A percentile compares a stretch with the other conserved stretches of the same genome.
Conservation (phyloP, 1,140 invertebrate genomes). For the Holcopasites calliopsidis region DNA sequence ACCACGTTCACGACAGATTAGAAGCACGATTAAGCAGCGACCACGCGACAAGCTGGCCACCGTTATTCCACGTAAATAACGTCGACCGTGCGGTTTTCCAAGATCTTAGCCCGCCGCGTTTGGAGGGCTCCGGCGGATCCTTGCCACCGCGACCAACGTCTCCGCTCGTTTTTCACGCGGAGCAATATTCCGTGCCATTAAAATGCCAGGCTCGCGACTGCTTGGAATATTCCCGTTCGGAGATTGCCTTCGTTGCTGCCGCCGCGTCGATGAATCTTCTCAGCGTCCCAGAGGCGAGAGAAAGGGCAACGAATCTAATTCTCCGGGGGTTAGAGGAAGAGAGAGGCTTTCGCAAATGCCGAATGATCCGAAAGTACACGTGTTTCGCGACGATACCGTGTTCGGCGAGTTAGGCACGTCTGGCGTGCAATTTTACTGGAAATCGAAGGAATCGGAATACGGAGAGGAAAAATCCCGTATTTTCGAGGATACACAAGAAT, state of each 20-base stretch:
- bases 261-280: too few relatives aligned
- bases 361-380: too few relatives aligned
- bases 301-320: conserved; percentile 15
- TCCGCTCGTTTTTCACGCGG: neutral
- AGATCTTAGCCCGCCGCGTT: neutral
- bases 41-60: conserved; percentile 43
- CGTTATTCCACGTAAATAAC: conserved; percentile 29
- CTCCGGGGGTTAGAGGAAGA: neutral
- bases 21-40: conserved; percentile 41
- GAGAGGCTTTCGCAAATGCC: too few relatives aligned
- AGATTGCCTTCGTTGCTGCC: conserved; percentile 13
- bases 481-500: neutral
- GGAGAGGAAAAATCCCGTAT: conserved; percentile 23
- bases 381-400: neutral
- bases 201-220: neutral
- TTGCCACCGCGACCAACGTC: too few relatives aligned
- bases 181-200: neutral
- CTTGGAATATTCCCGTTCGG: neutral
- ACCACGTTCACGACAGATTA: conserved; percentile 44
- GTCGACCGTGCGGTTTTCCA: neutral
- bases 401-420: neutral
- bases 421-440: neutral
- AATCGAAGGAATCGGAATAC: conserved; percentile 19
- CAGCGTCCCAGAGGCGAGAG: too few relatives aligned
- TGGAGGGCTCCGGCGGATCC: neutral